Base-by-base conservation (phyloP, 2,113 vertebrate species). In the Recurvirostra avosetta region DNA sequence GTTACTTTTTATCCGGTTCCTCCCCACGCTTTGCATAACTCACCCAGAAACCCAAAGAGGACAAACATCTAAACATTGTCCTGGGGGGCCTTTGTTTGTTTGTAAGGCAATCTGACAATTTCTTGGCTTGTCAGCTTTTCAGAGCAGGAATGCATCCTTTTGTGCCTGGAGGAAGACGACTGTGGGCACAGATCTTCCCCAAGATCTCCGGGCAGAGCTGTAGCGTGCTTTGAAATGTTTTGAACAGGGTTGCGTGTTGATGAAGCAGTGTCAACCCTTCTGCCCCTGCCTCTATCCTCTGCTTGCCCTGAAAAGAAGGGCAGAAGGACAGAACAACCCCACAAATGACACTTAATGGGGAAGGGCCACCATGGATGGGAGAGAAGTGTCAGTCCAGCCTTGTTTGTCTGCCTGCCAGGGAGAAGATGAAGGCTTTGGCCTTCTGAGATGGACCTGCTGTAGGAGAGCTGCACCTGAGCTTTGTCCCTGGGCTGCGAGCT, bases 121-220 rank as follows among this genome's bases (percentile, higher is more conserved):
- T 56, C 49, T 85, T 75, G 62, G 92, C 66, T 67, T 70, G 49
- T 43, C 49, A 82, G n/a, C 58, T 63, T 67, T 75, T 59, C 68
- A 38, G 83, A 59, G 74, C 72, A 87, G 63, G 78, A 92, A 93
- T 47, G 43, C n/a, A 45, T 89, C 92, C 61, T 81, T 97, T 77
- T 93, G 90, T 90, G 77, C 72, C 84, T 81, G 70, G 38, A 91
- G 61, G 52, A 95, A 91, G 74, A 29, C 0, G 0, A 62, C 41
- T 65, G 47, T 5, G 22, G 87, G 52, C 70, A 50, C 29, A 71
- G 52, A 63, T 83, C 61, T 58, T 92, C 74, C 41, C 61, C 61
- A 29, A 16, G 55, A 84, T 58, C 59, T 81, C 68, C 1, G 2
- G 81, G 73, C 85, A 92, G 68, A 80, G 65, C 72, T 70, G 62